Evolutionary conservation across 2,113 vertebrate genomes (phyloP).

Genomic region (Cavia aperea): DNA sequence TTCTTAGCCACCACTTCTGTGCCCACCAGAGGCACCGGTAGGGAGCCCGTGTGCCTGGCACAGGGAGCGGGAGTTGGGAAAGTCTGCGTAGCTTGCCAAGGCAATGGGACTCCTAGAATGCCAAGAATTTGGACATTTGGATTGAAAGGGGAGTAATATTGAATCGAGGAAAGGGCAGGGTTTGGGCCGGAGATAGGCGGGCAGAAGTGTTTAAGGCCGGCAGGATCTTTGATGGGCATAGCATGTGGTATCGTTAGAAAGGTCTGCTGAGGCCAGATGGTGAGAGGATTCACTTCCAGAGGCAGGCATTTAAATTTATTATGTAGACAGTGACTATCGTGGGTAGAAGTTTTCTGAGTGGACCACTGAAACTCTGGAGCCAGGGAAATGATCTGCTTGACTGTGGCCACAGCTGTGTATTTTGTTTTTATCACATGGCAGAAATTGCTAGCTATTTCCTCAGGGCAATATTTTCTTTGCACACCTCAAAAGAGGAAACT

Average conservation of each 20-base stretch:
- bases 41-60: background rate
- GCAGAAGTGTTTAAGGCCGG: constrained; percentile 26
- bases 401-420: background rate
- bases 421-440: constrained; percentile 51
- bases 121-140: background rate
- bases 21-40: background rate
- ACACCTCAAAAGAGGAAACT: constrained; percentile 59
- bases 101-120: background rate
- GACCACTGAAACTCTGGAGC: background rate
- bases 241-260: constrained; percentile 20
- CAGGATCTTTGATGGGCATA: constrained; percentile 40
- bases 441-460: constrained; percentile 64
- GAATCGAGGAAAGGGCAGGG: background rate
- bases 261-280: constrained; percentile 53
- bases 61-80: background rate
- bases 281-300: constrained; percentile 57
- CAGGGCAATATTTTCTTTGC: constrained; percentile 58
- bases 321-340: constrained; percentile 33
- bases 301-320: constrained; percentile 42
- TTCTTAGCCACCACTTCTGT: background rate
- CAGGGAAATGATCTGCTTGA: background rate
- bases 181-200: background rate
- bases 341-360: constrained; percentile 22
- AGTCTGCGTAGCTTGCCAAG: background rate
- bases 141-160: background rate